A percentile compares a stretch with the other conserved stretches of the same genome.
phyloP scores from a whole-genome alignment of 2,888 invertebrate genomes.

The Lydus trimaculatus region DNA sequence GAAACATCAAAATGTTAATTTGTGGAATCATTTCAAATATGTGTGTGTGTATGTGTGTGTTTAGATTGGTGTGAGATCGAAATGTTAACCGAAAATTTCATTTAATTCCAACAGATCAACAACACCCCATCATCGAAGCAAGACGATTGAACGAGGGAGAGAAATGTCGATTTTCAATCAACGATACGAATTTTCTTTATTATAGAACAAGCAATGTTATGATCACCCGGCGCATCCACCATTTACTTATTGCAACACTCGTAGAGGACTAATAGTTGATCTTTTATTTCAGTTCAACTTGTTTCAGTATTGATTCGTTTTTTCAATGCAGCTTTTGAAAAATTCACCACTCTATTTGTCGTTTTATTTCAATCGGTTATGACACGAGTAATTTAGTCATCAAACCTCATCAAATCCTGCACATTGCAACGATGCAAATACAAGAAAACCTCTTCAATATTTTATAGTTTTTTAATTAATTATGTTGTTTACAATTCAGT shows the following conservation, averaged over 20 bases:
- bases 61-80: not conserved
- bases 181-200: conserved; percentile 1
- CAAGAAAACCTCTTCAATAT: not conserved
- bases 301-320: not conserved
- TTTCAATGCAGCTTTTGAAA: not conserved
- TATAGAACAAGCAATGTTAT: not conserved
- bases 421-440: no score
- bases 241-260: not conserved
- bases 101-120: not conserved
- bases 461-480: not conserved
- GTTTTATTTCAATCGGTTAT: not conserved
- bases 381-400: not conserved
- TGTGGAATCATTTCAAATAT: not conserved
- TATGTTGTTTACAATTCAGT: not conserved
- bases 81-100: not conserved
- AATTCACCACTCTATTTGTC: no score
- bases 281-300: no score
- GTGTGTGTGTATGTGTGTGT: not conserved
- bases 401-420: no score
- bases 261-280: no score
- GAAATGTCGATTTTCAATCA: not conserved
- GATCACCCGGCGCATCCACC: not conserved
- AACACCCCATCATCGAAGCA: not conserved
- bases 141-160: not conserved
- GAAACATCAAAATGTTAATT: not conserved